phyloP scores from a whole-genome alignment of 2,888 invertebrate genomes.

The Xestoiulus laeticollis region DNA sequence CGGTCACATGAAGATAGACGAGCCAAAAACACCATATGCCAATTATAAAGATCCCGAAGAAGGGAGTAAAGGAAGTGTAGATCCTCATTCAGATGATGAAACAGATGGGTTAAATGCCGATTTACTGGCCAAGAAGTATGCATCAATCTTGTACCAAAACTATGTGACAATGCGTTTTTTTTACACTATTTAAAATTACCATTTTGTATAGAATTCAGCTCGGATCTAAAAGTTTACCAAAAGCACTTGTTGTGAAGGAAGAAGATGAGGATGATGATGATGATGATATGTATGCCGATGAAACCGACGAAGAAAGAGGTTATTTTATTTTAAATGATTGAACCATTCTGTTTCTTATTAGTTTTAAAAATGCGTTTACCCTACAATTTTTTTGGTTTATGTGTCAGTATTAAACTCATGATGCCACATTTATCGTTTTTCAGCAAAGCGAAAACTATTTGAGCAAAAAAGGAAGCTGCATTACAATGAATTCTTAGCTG shows the following conservation, averaged over 20 bases:
- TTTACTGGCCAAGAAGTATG: conserved; percentile 79
- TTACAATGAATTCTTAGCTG: conserved; percentile 96
- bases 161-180: neutral
- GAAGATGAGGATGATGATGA: conserved; percentile 72
- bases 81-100: conserved; percentile 67
- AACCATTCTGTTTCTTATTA: conserved; percentile 35
- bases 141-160: too few species aligned
- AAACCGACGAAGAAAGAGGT: conserved; percentile 73
- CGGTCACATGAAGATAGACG: conserved; percentile 98
- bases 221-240: conserved; percentile 59
- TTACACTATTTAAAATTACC: neutral
- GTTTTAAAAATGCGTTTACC: neutral
- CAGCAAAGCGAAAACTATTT: conserved; percentile 79
- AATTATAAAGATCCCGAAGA: conserved; percentile 67
- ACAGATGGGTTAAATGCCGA: conserved; percentile 73
- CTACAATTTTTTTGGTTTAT: too few species aligned
- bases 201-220: conserved; percentile 55
- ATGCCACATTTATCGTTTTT: neutral
- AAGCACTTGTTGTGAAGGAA: conserved; percentile 64
- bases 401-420: neutral
- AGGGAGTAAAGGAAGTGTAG: conserved; percentile 60
- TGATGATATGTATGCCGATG: conserved; percentile 65
- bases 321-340: conserved; percentile 44
- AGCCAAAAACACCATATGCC: conserved; percentile 95
- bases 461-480: conserved; percentile 95